A percentile compares a stretch with the other conserved stretches of the same genome.
Conservation (phyloP, 2,888 invertebrate species). For the Callosobruchus maculatus region DNA sequence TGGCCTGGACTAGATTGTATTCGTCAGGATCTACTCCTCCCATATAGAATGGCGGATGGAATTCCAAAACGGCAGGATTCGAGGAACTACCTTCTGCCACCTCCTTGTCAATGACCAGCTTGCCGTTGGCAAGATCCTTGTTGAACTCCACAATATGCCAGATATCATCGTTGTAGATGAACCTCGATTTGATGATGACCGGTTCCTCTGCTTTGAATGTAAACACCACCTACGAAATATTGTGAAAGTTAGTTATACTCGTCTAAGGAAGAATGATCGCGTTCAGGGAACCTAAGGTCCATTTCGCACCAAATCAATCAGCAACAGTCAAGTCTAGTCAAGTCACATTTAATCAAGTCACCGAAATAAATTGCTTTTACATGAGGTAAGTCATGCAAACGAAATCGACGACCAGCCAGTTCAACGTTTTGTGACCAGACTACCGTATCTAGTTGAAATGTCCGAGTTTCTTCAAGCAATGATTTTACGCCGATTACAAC, state of each 20-base stretch:
- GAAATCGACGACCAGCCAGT: no score
- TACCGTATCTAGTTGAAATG: no score
- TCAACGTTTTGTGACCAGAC: no score
- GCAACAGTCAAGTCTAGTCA: no score
- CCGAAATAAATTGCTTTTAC: no score
- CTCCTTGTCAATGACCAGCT: slow-evolving; percentile 63
- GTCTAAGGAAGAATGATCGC: no score
- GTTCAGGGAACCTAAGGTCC: no score
- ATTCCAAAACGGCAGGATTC: slow-evolving; percentile 48
- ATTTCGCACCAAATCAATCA: no score
- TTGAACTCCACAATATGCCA: slow-evolving; percentile 78
- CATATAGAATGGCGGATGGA: slow-evolving; percentile 71
- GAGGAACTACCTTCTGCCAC: slow-evolving; percentile 31
- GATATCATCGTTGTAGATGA: slow-evolving; percentile 64
- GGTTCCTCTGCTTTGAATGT: slow-evolving; percentile 64
- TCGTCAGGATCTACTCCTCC: slow-evolving; percentile 69
- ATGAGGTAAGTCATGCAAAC: no score
- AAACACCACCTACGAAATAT: slow-evolving; percentile 58
- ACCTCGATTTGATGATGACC: slow-evolving; percentile 52
- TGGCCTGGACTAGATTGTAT: slow-evolving; percentile 43
- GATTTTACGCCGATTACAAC: no score
- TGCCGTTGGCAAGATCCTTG: slow-evolving; percentile 61
- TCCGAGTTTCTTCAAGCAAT: no score
- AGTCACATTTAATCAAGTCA: no score
- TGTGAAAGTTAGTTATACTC: background rate